Base-by-base conservation (phyloP, 2,888 invertebrate genomes). In the Rhogogaster chlorosoma region DNA sequence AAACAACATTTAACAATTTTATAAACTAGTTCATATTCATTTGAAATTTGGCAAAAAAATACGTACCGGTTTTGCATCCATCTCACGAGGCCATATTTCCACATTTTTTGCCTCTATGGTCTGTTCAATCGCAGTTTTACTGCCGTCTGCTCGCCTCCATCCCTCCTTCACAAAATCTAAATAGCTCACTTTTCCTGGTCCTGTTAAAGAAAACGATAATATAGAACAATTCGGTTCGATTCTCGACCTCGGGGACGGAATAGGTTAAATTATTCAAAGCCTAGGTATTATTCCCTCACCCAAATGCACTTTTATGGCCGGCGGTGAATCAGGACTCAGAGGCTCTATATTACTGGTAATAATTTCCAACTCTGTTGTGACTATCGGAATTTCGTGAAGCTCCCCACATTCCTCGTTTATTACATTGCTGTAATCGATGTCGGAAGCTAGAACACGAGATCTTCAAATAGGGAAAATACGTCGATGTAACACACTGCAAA, bases 91-190 rank as follows among this genome's bases (percentile, higher is more conserved):
- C 84, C 94, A 91, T 38, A 97, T 93, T 92, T 96, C 95, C 75
- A 97, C 94, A 84, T 96, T 95, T 90, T 96, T 95, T 0, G 96
- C 96, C 87, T 95, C 94, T 67, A 97, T 93, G 9, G 92, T 90
- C 86, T 95, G 93, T 32, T 93, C 88, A n/a, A 93, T 88, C 49
- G 93, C 89, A 53, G 93, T 92, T 85, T 92, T 90, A 53, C 94
- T 92, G 0, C 95, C 94, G 45, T 94, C 95, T 67, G 95, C 93
- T 61, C 95, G 93, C 87, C 93, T 94, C 95, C 96, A 97, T 38
- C 97, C 97, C 92, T 97, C 96, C 0, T 94, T 93, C 0, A 97
- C 95, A 92, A 96, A 97, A 86, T 95, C 95, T 7, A 94, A 91
- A 88, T 96, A 96, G 84, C 95, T 94, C 36, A 96, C 94, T 38